Base-by-base conservation (phyloP, 2,797 vertebrate species). In the Scomberomorus guttatus region DNA sequence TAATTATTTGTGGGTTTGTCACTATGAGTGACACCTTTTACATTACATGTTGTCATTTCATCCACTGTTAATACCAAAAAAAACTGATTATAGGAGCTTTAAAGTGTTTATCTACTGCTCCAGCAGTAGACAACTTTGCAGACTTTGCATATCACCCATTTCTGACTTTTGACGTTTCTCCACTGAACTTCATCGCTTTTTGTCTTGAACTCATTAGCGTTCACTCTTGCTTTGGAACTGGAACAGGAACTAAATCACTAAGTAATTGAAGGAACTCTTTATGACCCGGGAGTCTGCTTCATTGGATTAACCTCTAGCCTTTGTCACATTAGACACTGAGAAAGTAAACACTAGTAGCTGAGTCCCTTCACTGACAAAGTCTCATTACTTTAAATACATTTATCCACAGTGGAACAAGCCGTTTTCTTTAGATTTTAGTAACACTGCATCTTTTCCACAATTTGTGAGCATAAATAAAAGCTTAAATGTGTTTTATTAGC, bases 251-350 rank as follows among this genome's bases (percentile, higher is more conserved):
- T 46, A 17, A 46, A 46, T 46, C 14, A 18, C 14, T 5, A 71
- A 67, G 61, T 32, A 25, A n/a, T 27, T 10, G 5, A 56, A 51
- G n/a, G 15, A 78, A 65, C 44, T 29, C 42, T 29, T 78, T 54
- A 54, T 55, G 66, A 81, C 69, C 72, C 51, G 37, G 6, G 42
- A 68, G 75, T 56, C 68, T n/a, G n/a, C 72, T 70, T 80, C 72
- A 63, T 46, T 70, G 67, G 80, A 84, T 83, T 90, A 84, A 91
- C 88, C 89, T 77, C 62, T 88, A 84, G 0, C 88, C 83, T 82
- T 79, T 73, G 58, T 6, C 72, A 79, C 78, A 69, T 81, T 83
- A 80, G 82, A 59, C 63, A 48, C 71, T 83, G 55, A 75, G 29
- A 75, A 72, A 39, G 59, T 84, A 80, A 85, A 88, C 59, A 84